Conservation (phyloP, 2,888 invertebrate species). For the Anagyrus pseudococci region DNA sequence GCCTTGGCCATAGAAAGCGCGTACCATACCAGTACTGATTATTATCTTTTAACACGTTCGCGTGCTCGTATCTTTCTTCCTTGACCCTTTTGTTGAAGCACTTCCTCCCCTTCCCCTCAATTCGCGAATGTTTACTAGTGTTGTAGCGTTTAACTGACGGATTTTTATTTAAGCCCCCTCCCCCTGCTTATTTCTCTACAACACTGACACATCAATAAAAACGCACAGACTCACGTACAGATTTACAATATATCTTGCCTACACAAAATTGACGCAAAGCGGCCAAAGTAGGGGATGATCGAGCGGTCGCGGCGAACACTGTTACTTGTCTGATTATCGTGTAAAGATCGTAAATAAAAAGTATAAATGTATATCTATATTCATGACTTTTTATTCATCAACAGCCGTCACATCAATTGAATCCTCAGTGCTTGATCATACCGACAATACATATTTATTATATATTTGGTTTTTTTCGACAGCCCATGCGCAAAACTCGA, state of each 20-base stretch:
- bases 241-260: too few relatives aligned
- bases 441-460: too few relatives aligned
- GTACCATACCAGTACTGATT: neutral
- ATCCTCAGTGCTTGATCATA: too few relatives aligned
- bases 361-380: conserved; percentile 43
- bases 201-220: neutral
- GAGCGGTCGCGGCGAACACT: conserved; percentile 47
- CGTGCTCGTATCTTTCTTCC: conserved; percentile 1
- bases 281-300: conserved; percentile 27
- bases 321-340: conserved; percentile 59
- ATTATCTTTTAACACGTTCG: conserved; percentile 6
- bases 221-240: neutral
- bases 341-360: conserved; percentile 56
- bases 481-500: too few relatives aligned
- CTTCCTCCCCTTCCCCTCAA: neutral
- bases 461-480: too few relatives aligned
- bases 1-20: conserved; percentile 28
- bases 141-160: too few relatives aligned
- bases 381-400: conserved; percentile 31
- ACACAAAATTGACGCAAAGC: neutral
- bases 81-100: conserved; percentile 13
- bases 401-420: too few relatives aligned
- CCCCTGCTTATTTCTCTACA: too few relatives aligned
- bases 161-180: neutral
- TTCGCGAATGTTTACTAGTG: neutral